Evolutionary conservation across 2,888 invertebrate species (phyloP), one percentile per base, ranked within the genome.

Genomic region (Conistra vaccinii): DNA sequence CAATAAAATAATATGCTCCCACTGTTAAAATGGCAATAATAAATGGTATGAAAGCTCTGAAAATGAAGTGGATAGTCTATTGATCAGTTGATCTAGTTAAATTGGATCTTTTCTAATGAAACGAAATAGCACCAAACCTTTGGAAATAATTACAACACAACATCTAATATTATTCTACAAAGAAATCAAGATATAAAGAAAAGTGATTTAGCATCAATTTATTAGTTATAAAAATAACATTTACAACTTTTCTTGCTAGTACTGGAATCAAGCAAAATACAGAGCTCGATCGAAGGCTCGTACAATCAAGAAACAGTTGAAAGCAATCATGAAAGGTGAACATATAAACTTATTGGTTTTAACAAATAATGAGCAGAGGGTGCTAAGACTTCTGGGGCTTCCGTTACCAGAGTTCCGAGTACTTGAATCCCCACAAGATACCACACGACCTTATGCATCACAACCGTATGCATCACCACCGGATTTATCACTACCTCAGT

Each of bases 251-350:
- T 12, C 7, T 26, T 57, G 17, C 23, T 45, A 72, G 72, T 73
- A 73, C 23, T 72, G 72, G 73, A 45, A 73, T 57, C 57, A 73
- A 45, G 55, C 55, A 0, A 72, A 72, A 45, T 72, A 57, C 57
- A 72, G 35, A 72, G 42, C 73, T 4, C 45, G 72, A 29, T 2
- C 26, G 0, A 72, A 57, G 17, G 71, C 53, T 32, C 20, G 42
- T 55, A 71, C 42, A 14, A 71, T 71, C 20, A 53, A 53, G n/a
- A 71, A 71, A n/a, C 71, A 71, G 32, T 20, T 71, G 32, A 71
- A 72, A 71, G 35, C 71, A 71, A 71, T 53, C 9, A 71, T 55
- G 53, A 71, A 71, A 32, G 72, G 71, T 0, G 53, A 53, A 32
- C 42, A 39, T 14, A 39, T 71, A 55, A 71, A 69, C n/a, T 42